Base-by-base conservation (phyloP, 1,140 invertebrate genomes). In the Bombus affinis region DNA sequence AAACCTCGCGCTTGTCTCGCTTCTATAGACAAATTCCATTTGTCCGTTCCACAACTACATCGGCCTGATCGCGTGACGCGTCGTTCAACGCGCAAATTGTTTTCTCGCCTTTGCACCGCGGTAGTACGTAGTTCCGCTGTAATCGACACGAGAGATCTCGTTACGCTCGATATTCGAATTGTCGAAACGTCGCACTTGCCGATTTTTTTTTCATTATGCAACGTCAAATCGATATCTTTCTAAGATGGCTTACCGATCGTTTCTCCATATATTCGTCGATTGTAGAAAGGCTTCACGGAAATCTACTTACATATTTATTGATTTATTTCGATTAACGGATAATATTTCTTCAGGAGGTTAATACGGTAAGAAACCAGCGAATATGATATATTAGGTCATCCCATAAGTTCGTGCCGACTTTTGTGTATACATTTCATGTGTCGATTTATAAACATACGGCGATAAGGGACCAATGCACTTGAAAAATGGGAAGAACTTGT, bases 61-160 rank as follows among this genome's bases (percentile, higher is more conserved):
- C 28, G 59, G 28, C 6, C 37, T n/a, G 79, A 81, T 81, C 80
- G 80, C 70, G 70, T 81, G 80, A 81, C 79, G 68, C 37, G 25
- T 42, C 70, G 59, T n/a, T n/a, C 10, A 59, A 59, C 25, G 59
- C 28, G 59, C 25, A n/a, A 62, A 62, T n/a, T 28, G 59, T 59
- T 59, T 59, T 59, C 57, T 59, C 57, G 28, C 57, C 25, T 28
- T 28, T n/a, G 3, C 57, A 53, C 47, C 47, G 18, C 22, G 18
- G 47, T 53, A 53, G 47, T 53, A 53, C 47, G 47, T 53, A 53
- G 18, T 53, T 53, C 47, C 47, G 5, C 5, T 25, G 12, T 62
- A 74, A 81, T 81, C 80, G 73, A 35, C 53, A 32, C 70, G 80
- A 59, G 53, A 81, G 65, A 82, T 82, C 57, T 77, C 71, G 42